Percentiles rank a stretch among this genome's conserved stretches.
Evolutionary conservation across 2,113 vertebrate species (phyloP).

Genomic region (Hyla sarda): DNA sequence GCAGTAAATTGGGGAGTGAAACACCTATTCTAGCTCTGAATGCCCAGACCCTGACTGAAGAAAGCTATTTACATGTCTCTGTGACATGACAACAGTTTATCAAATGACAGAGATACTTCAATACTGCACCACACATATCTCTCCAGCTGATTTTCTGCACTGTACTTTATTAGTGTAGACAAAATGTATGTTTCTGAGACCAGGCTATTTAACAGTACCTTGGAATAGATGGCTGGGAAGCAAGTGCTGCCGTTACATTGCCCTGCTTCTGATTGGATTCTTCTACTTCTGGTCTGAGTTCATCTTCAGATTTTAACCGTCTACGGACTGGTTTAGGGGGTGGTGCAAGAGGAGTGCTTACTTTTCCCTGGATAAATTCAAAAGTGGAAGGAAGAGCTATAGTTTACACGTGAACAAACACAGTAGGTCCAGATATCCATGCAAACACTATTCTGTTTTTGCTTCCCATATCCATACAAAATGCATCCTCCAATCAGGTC

Average conservation of each 20-base stretch:
- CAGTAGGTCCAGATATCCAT: too few relatives aligned
- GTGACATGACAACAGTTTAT: too few relatives aligned
- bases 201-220: slow-evolving; percentile 75
- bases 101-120: too few relatives aligned
- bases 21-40: too few relatives aligned
- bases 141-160: neutral
- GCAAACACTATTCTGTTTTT: too few relatives aligned
- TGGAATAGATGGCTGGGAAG: slow-evolving; percentile 93
- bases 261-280: slow-evolving; percentile 88
- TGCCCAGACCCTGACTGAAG: too few relatives aligned
- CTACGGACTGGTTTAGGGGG: slow-evolving; percentile 95
- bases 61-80: too few relatives aligned
- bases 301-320: slow-evolving; percentile 97
- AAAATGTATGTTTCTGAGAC: neutral
- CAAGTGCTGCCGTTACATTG: slow-evolving; percentile 85
- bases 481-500: too few relatives aligned
- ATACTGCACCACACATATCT: neutral
- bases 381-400: too few relatives aligned
- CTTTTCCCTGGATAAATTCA: slow-evolving; percentile 79
- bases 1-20: too few relatives aligned
- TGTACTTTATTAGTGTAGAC: neutral
- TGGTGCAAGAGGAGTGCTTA: slow-evolving; percentile 89
- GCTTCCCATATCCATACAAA: too few relatives aligned
- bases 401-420: too few relatives aligned
- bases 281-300: slow-evolving; percentile 89